Evolutionary conservation across 2,888 invertebrate species (phyloP).

Genomic region (Metacarcinus magister): DNA sequence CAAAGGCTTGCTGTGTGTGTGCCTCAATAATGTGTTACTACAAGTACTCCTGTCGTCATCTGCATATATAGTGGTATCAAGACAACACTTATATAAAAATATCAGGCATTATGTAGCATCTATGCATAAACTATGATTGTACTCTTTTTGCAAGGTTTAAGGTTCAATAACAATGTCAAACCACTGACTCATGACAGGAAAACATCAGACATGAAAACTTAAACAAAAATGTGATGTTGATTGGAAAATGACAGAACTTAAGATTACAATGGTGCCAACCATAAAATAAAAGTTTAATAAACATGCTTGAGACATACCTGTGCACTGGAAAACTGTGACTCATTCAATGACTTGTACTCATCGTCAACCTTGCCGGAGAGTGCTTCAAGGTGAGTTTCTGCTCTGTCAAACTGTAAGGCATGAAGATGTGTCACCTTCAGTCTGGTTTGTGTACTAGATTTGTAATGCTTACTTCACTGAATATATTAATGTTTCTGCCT

Average conservation of each 20-base stretch:
- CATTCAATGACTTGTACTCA: constrained; percentile 63
- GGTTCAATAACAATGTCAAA: background rate
- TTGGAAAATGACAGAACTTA: background rate
- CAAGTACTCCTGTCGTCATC: background rate
- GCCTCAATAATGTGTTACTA: too few relatives aligned
- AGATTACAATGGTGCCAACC: background rate
- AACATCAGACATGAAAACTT: background rate
- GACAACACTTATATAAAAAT: background rate
- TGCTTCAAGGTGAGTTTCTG: constrained; percentile 72
- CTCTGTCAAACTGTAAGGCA: constrained; percentile 70
- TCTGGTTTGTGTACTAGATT: background rate
- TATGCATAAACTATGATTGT: background rate
- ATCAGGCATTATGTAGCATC: background rate
- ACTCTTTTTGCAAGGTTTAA: background rate
- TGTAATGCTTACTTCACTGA: background rate
- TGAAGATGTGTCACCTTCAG: background rate
- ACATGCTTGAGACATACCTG: constrained; percentile 10
- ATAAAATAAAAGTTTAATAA: background rate
- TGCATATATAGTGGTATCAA: background rate
- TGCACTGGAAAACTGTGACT: background rate
- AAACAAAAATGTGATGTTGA: background rate
- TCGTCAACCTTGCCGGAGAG: constrained; percentile 69
- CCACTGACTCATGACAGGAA: background rate
- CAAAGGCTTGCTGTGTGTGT: too few relatives aligned
- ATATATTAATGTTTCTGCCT: too few relatives aligned